Conservation (phyloP, 2,888 invertebrate genomes). For the Diarsia brunnea region DNA sequence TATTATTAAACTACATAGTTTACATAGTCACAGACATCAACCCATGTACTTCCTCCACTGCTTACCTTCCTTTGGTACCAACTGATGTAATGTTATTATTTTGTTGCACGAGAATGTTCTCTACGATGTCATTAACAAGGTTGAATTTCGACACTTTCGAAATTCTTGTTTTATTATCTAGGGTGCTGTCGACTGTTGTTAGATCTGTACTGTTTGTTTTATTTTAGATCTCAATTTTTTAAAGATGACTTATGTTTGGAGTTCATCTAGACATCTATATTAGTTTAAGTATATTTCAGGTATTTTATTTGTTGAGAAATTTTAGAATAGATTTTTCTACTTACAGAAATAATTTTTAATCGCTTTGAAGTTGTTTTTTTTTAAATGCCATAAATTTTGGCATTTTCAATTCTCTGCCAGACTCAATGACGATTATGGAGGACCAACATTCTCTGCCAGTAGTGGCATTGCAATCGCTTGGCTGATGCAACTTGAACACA, state of each 20-base stretch:
- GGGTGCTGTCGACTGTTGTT: conserved; percentile 15
- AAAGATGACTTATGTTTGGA: no score
- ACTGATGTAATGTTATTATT: conserved; percentile 60
- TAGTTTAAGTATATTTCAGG: background rate
- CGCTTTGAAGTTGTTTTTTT: background rate
- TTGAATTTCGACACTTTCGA: conserved; percentile 44
- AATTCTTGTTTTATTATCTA: conserved; percentile 7
- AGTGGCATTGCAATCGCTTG: conserved; percentile 69
- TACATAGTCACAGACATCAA: no score
- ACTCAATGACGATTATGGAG: conserved; percentile 41
- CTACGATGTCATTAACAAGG: conserved; percentile 57
- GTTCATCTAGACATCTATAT: background rate
- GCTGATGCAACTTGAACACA: conserved; percentile 77
- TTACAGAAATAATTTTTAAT: background rate
- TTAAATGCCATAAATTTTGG: background rate
- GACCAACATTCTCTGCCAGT: conserved; percentile 45
- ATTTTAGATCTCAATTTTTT: conserved; percentile 3
- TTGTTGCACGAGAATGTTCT: conserved; percentile 44
- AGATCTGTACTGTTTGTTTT: conserved; percentile 9
- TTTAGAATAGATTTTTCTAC: no score
- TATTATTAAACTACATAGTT: background rate
- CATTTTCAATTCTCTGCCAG: background rate
- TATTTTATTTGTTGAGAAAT: no score
- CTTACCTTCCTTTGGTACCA: conserved; percentile 4
- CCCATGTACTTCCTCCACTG: conserved; percentile 9